Conservation (phyloP, 2,797 vertebrate genomes). For the Oophaga sylvatica region DNA sequence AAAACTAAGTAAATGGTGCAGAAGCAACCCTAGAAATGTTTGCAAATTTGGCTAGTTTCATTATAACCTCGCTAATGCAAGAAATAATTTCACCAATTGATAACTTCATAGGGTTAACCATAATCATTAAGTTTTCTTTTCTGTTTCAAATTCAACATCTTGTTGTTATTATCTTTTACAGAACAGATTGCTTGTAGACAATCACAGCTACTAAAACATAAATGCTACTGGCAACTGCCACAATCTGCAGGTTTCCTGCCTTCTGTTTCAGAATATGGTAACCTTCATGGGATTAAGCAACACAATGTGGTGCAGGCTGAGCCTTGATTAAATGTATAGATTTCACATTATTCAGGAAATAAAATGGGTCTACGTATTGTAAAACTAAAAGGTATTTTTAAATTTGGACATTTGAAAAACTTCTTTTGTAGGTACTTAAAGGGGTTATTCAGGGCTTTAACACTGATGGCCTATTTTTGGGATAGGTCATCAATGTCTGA, state of each 20-base stretch:
- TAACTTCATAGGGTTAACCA: no score
- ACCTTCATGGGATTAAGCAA: slow-evolving; percentile 27
- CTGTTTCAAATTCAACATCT: slow-evolving; percentile 29
- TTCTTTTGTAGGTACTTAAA: no score
- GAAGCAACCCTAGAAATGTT: no score
- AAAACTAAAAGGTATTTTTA: neutral
- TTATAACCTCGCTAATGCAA: no score
- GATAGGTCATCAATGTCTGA: no score
- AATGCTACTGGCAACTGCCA: slow-evolving; percentile 27
- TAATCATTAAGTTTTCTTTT: no score
- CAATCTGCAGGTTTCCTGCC: slow-evolving; percentile 31
- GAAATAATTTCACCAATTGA: no score
- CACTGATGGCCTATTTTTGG: no score
- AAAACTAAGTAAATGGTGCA: no score
- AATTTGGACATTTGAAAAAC: neutral
- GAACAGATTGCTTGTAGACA: slow-evolving; percentile 48
- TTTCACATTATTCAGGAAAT: neutral
- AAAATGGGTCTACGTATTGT: neutral
- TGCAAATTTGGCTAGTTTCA: no score
- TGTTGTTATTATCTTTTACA: slow-evolving; percentile 40
- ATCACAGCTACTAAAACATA: slow-evolving; percentile 21
- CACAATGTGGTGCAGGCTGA: neutral
- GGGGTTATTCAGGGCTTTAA: no score
- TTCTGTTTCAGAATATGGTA: slow-evolving; percentile 51
- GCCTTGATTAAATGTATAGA: slow-evolving; percentile 31